A percentile compares a stretch with the other conserved stretches of the same genome.
These are phyloP conservation scores for Leucoraja ocellata DNA, from an alignment of 2,797 vertebrate species.

Conservation along the genomic window DNA sequence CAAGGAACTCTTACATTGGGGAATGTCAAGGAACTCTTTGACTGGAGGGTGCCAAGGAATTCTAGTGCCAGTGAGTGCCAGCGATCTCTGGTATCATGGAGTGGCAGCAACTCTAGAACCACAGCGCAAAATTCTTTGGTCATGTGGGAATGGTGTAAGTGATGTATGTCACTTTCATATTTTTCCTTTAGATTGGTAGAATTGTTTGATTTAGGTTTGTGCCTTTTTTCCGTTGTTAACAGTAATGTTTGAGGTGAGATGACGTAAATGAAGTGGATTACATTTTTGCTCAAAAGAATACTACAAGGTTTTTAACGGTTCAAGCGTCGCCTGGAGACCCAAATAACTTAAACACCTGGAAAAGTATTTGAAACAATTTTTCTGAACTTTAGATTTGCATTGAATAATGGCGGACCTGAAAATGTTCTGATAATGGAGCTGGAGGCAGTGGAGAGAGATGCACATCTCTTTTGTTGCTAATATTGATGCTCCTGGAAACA, in stretches of 20 bases:
- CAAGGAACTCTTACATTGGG: too few species aligned
- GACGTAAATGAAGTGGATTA: background rate
- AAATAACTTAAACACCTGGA: background rate
- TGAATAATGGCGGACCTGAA: conserved; percentile 3
- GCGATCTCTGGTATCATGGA: too few species aligned
- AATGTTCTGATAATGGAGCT: background rate
- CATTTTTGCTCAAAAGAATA: background rate
- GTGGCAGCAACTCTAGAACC: too few species aligned
- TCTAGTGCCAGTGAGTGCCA: too few species aligned
- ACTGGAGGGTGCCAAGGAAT: too few species aligned
- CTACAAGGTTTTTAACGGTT: background rate
- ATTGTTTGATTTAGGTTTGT: background rate
- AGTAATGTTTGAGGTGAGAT: background rate
- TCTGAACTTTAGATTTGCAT: background rate
- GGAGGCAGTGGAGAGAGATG: background rate
- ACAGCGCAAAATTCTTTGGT: too few species aligned
- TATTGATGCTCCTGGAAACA: background rate
- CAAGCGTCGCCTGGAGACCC: background rate
- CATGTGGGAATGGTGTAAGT: too few species aligned
- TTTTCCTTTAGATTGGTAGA: background rate
- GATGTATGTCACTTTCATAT: too few species aligned
- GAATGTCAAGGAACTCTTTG: too few species aligned
- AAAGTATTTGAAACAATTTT: background rate
- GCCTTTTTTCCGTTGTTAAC: background rate
- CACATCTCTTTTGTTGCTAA: background rate